These are phyloP conservation scores for Drosophila phalerata DNA, from an alignment of 2,888 invertebrate species.

Conservation along the genomic window DNA sequence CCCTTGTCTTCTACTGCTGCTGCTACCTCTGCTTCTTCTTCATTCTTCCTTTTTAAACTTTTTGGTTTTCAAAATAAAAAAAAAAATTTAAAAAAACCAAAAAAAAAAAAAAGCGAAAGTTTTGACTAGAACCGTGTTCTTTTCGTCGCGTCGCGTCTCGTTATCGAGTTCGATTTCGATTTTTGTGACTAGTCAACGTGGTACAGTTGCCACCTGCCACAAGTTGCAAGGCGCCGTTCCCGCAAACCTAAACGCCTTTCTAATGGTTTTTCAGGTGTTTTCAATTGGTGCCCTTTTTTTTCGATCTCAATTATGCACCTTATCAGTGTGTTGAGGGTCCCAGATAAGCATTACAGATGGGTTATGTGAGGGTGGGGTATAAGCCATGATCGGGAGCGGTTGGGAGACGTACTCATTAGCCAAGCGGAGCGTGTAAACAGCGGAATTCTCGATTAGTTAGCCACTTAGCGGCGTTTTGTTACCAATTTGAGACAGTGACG, in stretches of 20 bases:
- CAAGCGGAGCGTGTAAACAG: constrained; percentile 78
- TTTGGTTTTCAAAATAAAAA: constrained; percentile 7
- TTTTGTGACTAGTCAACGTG: constrained; percentile 17
- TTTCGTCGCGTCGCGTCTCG: constrained; percentile 12
- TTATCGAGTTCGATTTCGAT: constrained; percentile 9
- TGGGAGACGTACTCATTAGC: constrained; percentile 61
- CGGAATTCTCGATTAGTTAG: constrained; percentile 66
- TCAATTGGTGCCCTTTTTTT: not conserved
- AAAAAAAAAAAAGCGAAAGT: constrained; percentile 49
- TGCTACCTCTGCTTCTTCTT: constrained; percentile 5
- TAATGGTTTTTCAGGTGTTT: constrained; percentile 1
- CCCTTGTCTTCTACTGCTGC: not conserved
- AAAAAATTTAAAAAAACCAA: not conserved
- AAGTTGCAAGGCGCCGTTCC: constrained; percentile 1
- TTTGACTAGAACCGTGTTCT: constrained; percentile 29
- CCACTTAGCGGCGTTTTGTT: constrained; percentile 74
- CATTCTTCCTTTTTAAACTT: constrained; percentile 14
- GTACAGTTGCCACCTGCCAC: constrained; percentile 54
- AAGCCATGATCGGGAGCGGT: not conserved
- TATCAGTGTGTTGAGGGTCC: constrained; percentile 8
- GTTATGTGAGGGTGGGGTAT: not conserved
- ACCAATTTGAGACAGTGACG: constrained; percentile 54
- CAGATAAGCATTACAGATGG: constrained; percentile 25
- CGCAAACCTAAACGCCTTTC: constrained; percentile 6
- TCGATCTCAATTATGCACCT: not conserved